Conservation (phyloP, 2,888 invertebrate species). For the Tiliacea citrago region DNA sequence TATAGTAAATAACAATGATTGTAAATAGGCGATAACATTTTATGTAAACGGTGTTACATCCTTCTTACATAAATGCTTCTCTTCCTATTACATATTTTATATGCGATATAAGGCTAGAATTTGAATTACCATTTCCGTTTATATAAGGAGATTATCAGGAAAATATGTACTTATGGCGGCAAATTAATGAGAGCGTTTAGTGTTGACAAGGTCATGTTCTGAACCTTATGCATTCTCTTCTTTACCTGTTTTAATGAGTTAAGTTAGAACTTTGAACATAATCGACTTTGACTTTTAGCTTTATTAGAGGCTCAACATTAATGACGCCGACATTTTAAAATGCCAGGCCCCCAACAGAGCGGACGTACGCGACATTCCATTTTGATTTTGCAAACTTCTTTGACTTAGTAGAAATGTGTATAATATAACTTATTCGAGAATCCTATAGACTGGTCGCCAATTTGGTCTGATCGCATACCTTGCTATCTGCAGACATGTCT, state of each 20-base stretch:
- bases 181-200: slow-evolving; percentile 17
- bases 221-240: neutral
- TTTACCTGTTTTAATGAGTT: neutral
- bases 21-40: slow-evolving; percentile 45
- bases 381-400: slow-evolving; percentile 35
- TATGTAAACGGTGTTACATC: slow-evolving; percentile 46
- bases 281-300: slow-evolving; percentile 10
- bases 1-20: slow-evolving; percentile 33
- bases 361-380: slow-evolving; percentile 29
- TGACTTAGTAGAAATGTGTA: slow-evolving; percentile 8
- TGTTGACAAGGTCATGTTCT: slow-evolving; percentile 20
- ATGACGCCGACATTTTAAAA: slow-evolving; percentile 49
- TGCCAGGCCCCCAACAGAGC: slow-evolving; percentile 35
- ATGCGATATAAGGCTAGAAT: neutral
- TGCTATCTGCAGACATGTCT: neutral
- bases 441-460: neutral
- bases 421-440: neutral
- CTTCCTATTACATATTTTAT: slow-evolving; percentile 36
- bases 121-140: slow-evolving; percentile 20
- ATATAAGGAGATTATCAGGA: slow-evolving; percentile 14
- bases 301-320: slow-evolving; percentile 21
- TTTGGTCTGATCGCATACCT: slow-evolving; percentile 13
- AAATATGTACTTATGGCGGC: slow-evolving; percentile 26
- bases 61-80: slow-evolving; percentile 42
- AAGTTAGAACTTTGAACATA: slow-evolving; percentile 3